Evolutionary conservation across 2,888 invertebrate genomes (phyloP), one percentile per base, ranked within the genome.

Genomic region (Aelia acuminata): DNA sequence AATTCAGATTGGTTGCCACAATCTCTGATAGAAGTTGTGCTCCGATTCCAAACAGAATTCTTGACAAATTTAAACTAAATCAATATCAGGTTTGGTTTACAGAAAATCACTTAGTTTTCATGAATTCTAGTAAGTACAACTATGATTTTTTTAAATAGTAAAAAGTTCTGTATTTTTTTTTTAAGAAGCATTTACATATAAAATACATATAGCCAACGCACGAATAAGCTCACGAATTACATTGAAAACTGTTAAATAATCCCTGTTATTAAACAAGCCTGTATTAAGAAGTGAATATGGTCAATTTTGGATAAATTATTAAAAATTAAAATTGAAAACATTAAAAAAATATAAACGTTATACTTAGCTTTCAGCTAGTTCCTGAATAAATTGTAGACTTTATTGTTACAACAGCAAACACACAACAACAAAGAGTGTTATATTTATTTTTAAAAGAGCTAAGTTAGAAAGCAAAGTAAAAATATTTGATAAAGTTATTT

Each of bases 181-280:
- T 80, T n/a, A 80, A 80, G 80, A 80, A 80, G 80, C 80, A 80
- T 43, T 80, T 43, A 80, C 13, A 80, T 80, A n/a, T 43, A 80
- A 80, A 80, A 80, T 80, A 80, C n/a, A 80, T 43, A 43, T n/a
- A 80, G 80, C 80, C 43, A 80, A 80, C 43, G 80, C 80, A 80
- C 43, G 39, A 80, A 80, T 80, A 80, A 80, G 80, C 80, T 80
- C 80, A 80, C 43, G 43, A 80, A 80, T 80, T 80, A 80, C n/a
- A n/a, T 80, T 43, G n/a, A 43, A 43, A 43, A 43, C 5, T n/a
- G n/a, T 47, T 80, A 43, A 47, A 80, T 43, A 80, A 80, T 47
- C 22, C n/a, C 10, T 8, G 7, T 80, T 80, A 80, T 80, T 80
- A n/a, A 70, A 35, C 31, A 70, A 70, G 63, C 63, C 80, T 8